A percentile compares a stretch with the other conserved stretches of the same genome.
These are phyloP conservation scores for Camponotus fellah DNA, from an alignment of 2,888 invertebrate genomes.

Conservation along the genomic window DNA sequence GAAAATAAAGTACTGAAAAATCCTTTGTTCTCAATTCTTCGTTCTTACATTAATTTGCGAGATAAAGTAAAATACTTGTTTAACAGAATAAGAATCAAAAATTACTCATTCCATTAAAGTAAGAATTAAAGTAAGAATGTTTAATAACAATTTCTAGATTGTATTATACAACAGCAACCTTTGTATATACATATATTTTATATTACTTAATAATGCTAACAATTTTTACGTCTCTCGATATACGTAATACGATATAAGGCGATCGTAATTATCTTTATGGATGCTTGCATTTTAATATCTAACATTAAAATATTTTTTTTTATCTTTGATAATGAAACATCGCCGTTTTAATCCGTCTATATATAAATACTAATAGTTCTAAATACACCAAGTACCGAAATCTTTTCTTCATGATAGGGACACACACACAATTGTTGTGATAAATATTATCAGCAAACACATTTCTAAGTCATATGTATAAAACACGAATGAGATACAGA, in stretches of 20 bases:
- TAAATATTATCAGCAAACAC: neutral
- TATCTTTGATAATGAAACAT: neutral
- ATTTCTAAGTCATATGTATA: conserved; percentile 29
- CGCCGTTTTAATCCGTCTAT: neutral
- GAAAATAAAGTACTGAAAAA: conserved; percentile 28
- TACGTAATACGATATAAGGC: neutral
- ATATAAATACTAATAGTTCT: conserved; percentile 26
- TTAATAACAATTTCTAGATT: conserved; percentile 21
- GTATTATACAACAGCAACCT: conserved; percentile 16
- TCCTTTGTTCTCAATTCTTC: neutral
- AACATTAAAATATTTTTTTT: conserved; percentile 21
- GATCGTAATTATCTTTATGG: neutral
- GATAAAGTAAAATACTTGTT: neutral
- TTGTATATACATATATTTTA: conserved; percentile 36
- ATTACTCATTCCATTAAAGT: neutral
- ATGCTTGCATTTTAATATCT: neutral
- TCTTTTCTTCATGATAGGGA: neutral
- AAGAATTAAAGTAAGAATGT: conserved; percentile 15
- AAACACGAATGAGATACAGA: conserved; percentile 17
- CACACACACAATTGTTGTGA: neutral
- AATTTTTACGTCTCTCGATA: conserved; percentile 4
- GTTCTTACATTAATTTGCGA: conserved; percentile 2
- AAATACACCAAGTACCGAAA: neutral
- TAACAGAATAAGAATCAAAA: neutral
- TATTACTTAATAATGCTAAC: neutral